Percentiles rank a stretch among this genome's conserved stretches.
Evolutionary conservation across 2,113 vertebrate genomes (phyloP).

Genomic region (Thryonomys swinderianus): DNA sequence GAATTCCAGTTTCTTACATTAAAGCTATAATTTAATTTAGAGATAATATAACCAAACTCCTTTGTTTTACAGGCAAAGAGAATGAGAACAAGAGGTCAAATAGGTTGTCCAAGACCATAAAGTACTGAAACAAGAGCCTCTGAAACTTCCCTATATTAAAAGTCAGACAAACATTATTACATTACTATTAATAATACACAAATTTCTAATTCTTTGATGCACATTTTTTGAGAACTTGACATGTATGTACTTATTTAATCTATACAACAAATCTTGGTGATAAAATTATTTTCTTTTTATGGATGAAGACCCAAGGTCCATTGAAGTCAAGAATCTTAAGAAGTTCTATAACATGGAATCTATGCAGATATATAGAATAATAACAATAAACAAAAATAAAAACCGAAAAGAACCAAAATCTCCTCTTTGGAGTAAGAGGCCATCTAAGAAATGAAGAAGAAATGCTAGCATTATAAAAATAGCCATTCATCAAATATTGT

Average conservation of each 20-base stretch:
- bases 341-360: background rate
- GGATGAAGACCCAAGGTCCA: background rate
- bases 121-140: background rate
- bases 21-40: slow-evolving; percentile 55
- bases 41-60: background rate
- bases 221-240: background rate
- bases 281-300: background rate
- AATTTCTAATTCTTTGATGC: background rate
- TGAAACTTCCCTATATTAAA: background rate
- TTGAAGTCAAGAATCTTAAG: slow-evolving; percentile 11
- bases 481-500: background rate
- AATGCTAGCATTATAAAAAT: background rate
- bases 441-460: background rate
- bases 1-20: slow-evolving; percentile 44
- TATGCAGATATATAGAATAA: background rate
- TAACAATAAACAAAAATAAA: background rate
- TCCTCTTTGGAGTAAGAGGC: background rate
- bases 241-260: background rate
- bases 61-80: slow-evolving; percentile 51
- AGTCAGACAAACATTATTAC: background rate
- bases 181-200: background rate
- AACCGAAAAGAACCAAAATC: background rate
- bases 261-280: background rate
- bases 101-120: background rate
- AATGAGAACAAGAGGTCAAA: slow-evolving; percentile 41